Conservation (phyloP, 2,113 vertebrate genomes). For the Thinocorus orbignyianus region DNA sequence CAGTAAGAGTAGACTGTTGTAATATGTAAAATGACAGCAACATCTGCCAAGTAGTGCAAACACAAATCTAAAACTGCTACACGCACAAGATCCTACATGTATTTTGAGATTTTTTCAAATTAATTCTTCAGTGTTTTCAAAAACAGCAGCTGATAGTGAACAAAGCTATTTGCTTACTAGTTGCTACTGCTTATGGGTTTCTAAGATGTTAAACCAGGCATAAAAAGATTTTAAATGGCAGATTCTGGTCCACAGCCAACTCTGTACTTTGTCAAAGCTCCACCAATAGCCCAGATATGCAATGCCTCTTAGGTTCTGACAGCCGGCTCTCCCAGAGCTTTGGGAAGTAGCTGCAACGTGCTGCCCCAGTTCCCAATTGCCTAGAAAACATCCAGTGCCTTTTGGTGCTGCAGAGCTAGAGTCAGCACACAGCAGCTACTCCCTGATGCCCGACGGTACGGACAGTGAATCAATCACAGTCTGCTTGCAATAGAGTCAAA, state of each 20-base stretch:
- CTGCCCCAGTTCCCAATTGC: not conserved
- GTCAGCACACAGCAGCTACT: not conserved
- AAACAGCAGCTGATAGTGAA: not conserved
- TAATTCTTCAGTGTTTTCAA: not conserved
- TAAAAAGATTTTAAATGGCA: slow-evolving; percentile 23
- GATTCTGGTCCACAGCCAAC: not conserved
- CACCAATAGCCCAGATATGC: not conserved
- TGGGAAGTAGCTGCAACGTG: not conserved
- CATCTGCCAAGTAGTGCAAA: not conserved
- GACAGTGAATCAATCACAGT: not conserved
- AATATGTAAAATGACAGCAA: not conserved
- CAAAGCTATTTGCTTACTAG: not conserved
- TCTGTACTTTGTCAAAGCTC: not conserved
- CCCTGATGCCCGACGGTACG: not conserved
- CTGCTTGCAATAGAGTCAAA: not conserved
- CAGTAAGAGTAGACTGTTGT: not conserved
- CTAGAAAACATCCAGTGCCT: not conserved
- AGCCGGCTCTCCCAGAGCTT: not conserved
- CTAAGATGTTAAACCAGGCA: not conserved
- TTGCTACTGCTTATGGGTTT: not conserved
- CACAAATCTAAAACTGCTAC: not conserved
- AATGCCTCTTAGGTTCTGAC: not conserved
- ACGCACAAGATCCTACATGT: not conserved
- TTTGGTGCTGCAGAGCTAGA: not conserved
- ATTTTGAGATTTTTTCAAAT: not conserved